Percentiles rank a stretch among this genome's conserved stretches.
phyloP scores from a whole-genome alignment of 2,888 invertebrate species.

The Microchrysa polita region DNA sequence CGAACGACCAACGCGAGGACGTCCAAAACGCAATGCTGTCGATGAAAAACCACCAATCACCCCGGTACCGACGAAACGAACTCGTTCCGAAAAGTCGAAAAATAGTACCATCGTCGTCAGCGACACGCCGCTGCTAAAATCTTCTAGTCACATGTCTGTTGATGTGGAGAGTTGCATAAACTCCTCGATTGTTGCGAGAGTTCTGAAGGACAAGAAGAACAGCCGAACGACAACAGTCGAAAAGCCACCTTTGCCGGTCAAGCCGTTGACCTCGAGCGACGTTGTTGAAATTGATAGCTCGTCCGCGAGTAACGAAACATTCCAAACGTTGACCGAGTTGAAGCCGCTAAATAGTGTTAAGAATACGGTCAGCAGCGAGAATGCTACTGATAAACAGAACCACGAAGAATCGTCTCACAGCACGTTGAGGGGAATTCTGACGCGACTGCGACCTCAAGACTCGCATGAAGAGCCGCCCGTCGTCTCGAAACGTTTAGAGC shows the following conservation, averaged over 20 bases:
- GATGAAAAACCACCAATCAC: background rate
- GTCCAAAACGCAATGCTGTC: background rate
- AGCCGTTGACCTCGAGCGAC: background rate
- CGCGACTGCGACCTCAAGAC: slow-evolving; percentile 5
- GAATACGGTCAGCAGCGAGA: background rate
- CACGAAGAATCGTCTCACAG: background rate
- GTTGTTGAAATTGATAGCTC: slow-evolving; percentile 20
- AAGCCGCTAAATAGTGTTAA: background rate
- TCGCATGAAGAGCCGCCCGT: background rate
- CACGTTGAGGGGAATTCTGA: slow-evolving; percentile 22
- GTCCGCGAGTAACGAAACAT: slow-evolving; percentile 24
- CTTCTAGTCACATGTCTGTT: slow-evolving; percentile 21
- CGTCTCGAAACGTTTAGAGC: slow-evolving; percentile 54
- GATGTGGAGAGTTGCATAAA: slow-evolving; percentile 8
- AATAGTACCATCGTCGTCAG: background rate
- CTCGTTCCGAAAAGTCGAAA: background rate
- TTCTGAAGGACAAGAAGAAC: no score
- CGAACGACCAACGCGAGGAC: background rate
- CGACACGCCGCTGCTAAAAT: no score
- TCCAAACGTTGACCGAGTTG: slow-evolving; percentile 35
- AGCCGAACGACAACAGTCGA: background rate
- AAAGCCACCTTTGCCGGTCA: no score
- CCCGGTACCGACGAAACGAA: slow-evolving; percentile 4
- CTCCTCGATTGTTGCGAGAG: background rate
- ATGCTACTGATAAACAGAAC: background rate